Evolutionary conservation across 2,797 vertebrate genomes (phyloP).

Genomic region (Enteromius fasciolatus): DNA sequence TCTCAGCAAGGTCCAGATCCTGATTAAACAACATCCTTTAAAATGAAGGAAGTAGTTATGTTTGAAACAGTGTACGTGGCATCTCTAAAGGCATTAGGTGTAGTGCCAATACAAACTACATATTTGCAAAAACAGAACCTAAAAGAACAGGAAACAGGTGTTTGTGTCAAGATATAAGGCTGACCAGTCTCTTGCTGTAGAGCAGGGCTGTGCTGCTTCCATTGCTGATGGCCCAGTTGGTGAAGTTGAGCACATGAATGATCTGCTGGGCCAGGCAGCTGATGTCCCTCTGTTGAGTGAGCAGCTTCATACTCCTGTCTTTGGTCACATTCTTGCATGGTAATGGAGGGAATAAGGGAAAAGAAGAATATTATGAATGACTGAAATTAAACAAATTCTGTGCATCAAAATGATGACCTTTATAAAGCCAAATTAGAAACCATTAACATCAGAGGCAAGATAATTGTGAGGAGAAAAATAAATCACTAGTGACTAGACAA

Average conservation of each 20-base stretch:
- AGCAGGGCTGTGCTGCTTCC: conserved; percentile 96
- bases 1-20: not conserved
- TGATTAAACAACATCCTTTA: not conserved
- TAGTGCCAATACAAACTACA: not conserved
- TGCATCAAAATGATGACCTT: not conserved
- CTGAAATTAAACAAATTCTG: not conserved
- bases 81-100: not conserved
- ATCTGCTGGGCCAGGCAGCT: conserved; percentile 91
- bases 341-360: not conserved
- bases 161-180: conserved; percentile 47
- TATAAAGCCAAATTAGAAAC: not conserved
- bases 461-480: not conserved
- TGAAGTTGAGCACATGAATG: conserved; percentile 95
- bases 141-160: not conserved
- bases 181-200: conserved; percentile 96
- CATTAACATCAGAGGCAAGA: not conserved
- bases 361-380: conserved; percentile 4
- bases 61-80: not conserved
- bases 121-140: not conserved
- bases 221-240: conserved; percentile 93
- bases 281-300: conserved; percentile 93
- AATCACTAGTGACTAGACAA: not conserved
- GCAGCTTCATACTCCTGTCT: conserved; percentile 90
- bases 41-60: not conserved
- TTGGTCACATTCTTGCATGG: conserved; percentile 88